Conservation (phyloP, 2,888 invertebrate genomes). For the Perdita meconis region DNA sequence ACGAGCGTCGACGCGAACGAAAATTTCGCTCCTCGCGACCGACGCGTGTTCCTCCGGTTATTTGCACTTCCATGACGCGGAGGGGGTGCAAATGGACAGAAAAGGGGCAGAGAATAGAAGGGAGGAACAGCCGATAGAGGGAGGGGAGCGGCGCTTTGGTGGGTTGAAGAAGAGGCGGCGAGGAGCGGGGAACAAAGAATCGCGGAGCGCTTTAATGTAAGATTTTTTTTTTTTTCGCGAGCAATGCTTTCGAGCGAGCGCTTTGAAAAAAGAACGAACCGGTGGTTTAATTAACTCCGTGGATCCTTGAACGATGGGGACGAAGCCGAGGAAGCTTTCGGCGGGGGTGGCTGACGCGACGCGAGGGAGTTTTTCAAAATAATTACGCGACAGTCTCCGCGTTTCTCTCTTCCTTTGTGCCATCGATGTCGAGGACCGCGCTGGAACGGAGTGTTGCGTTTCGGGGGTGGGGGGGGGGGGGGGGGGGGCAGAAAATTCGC, state of each 20-base stretch:
- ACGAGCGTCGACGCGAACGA: constrained; percentile 20
- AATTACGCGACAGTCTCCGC: constrained; percentile 31
- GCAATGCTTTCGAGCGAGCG: constrained; percentile 39
- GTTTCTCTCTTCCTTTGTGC: not conserved
- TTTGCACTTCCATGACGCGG: constrained; percentile 36
- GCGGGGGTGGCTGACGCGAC: not conserved
- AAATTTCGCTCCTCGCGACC: constrained; percentile 15
- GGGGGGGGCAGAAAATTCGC: not conserved
- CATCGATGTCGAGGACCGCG: constrained; percentile 6
- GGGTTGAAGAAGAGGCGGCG: constrained; percentile 16
- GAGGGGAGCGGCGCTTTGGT: constrained; percentile 19
- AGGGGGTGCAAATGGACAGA: not conserved
- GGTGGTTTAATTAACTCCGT: constrained; percentile 48
- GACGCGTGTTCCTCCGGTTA: constrained; percentile 25
- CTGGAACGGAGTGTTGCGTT: not conserved
- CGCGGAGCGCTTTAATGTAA: constrained; percentile 51
- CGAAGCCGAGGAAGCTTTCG: not conserved
- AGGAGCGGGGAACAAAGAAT: constrained; percentile 39
- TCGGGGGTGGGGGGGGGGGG: not conserved
- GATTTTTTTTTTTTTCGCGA: constrained; percentile 29
- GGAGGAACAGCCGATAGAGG: not conserved
- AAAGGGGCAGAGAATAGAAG: not conserved
- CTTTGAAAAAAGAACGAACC: constrained; percentile 37
- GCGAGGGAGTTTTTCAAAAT: constrained; percentile 32
- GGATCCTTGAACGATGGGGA: constrained; percentile 15